Conservation (phyloP, 2,888 invertebrate genomes). For the Hirtodrosophila alboralis region DNA sequence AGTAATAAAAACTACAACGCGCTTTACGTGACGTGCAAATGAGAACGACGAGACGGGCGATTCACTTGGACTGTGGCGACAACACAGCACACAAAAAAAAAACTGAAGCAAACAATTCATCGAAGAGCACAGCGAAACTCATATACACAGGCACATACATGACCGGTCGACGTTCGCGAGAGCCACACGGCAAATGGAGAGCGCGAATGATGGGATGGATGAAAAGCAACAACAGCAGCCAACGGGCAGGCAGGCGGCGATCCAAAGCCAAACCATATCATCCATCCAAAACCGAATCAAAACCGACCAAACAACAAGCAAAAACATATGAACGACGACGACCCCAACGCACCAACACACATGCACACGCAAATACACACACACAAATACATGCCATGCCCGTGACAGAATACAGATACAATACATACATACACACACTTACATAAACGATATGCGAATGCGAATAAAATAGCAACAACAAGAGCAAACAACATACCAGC, state of each 20-base stretch:
- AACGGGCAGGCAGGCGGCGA: slow-evolving; percentile 39
- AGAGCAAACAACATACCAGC: slow-evolving; percentile 54
- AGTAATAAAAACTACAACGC: slow-evolving; percentile 66
- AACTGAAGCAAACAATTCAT: slow-evolving; percentile 64
- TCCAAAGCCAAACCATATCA: slow-evolving; percentile 74
- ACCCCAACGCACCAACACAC: slow-evolving; percentile 57
- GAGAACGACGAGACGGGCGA: slow-evolving; percentile 55
- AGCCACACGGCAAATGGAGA: slow-evolving; percentile 61
- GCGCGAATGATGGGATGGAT: slow-evolving; percentile 49
- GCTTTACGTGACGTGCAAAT: slow-evolving; percentile 76
- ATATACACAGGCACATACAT: slow-evolving; percentile 39
- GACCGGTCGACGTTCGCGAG: slow-evolving; percentile 64
- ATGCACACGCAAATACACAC: slow-evolving; percentile 28
- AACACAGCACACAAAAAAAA: slow-evolving; percentile 39
- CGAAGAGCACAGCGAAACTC: slow-evolving; percentile 55
- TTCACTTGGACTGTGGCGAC: slow-evolving; percentile 25
- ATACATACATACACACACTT: slow-evolving; percentile 38
- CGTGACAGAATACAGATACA: slow-evolving; percentile 44
- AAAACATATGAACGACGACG: slow-evolving; percentile 63
- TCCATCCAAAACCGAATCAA: slow-evolving; percentile 81
- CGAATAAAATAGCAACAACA: slow-evolving; percentile 73
- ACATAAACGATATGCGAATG: slow-evolving; percentile 76
- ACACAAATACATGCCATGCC: slow-evolving; percentile 28
- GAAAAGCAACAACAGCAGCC: slow-evolving; percentile 40
- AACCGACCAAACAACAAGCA: slow-evolving; percentile 80